These are phyloP conservation scores for Riptortus pedestris DNA, from an alignment of 1,140 invertebrate genomes.

Conservation along the genomic window DNA sequence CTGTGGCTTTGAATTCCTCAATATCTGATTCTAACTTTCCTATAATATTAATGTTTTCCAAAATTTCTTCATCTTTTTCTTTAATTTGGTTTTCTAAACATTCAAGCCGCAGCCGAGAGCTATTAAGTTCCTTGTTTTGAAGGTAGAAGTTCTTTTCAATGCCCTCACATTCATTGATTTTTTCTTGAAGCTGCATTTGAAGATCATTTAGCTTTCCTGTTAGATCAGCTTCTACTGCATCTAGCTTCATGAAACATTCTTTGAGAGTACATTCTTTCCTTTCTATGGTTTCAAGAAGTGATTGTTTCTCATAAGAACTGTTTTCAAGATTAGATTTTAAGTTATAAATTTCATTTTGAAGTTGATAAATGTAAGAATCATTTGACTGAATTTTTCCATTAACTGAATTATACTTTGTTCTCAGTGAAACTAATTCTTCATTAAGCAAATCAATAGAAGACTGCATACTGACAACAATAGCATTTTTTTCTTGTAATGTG, in stretches of 20 bases:
- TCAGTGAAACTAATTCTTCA: not conserved
- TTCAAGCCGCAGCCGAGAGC: not conserved
- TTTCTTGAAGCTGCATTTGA: not conserved
- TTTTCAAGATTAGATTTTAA: not conserved
- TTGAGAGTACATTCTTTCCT: not conserved
- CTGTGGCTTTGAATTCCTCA: not conserved
- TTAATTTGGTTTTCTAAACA: not conserved
- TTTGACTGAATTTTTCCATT: not conserved
- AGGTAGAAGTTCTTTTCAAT: not conserved
- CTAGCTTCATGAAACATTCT: not conserved
- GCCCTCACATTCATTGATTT: not conserved
- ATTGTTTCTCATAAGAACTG: not conserved
- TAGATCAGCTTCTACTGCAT: not conserved
- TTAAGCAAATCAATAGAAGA: not conserved
- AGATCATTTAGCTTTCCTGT: not conserved
- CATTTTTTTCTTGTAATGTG: not conserved
- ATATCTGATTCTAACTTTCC: not conserved
- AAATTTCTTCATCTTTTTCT: not conserved
- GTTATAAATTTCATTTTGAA: not conserved
- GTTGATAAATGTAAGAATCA: not conserved
- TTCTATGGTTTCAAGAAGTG: not conserved
- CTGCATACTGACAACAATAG: not conserved
- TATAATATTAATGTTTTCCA: not conserved
- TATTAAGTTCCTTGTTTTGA: not conserved
- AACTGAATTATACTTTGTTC: not conserved